These are phyloP conservation scores for Onthophagus taurus DNA, from an alignment of 1,140 invertebrate species.

Conservation along the genomic window DNA sequence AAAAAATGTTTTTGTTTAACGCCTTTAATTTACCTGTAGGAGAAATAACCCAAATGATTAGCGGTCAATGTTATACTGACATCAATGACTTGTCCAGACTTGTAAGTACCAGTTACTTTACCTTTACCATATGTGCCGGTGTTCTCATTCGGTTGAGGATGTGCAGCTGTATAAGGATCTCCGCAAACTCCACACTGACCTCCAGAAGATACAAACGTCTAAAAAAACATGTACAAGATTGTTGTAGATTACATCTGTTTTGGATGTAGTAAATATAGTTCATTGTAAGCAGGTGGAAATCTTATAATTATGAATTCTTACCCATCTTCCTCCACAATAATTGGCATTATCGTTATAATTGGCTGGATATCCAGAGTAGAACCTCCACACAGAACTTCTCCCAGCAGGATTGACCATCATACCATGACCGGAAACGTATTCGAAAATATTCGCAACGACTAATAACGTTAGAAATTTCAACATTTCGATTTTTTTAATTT, in stretches of 20 bases:
- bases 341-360: constrained; percentile 58
- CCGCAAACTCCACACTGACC: constrained; percentile 49
- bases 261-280: too few species aligned
- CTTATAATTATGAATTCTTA: too few species aligned
- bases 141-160: constrained; percentile 52
- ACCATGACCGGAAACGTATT: constrained; percentile 48
- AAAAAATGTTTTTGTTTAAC: neutral
- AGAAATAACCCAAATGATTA: constrained; percentile 47
- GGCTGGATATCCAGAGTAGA: constrained; percentile 42
- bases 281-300: too few species aligned
- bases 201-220: constrained; percentile 1
- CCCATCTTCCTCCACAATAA: constrained; percentile 55
- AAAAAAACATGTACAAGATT: too few species aligned
- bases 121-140: constrained; percentile 50
- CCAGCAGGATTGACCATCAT: constrained; percentile 58
- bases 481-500: too few species aligned
- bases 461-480: too few species aligned
- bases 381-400: constrained; percentile 56
- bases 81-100: constrained; percentile 31
- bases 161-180: constrained; percentile 41
- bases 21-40: constrained; percentile 37
- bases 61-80: constrained; percentile 41
- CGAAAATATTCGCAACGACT: too few species aligned
- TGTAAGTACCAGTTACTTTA: constrained; percentile 41
- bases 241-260: too few species aligned